phyloP scores from a whole-genome alignment of 2,888 invertebrate species.

The Callyntrura sp. region DNA sequence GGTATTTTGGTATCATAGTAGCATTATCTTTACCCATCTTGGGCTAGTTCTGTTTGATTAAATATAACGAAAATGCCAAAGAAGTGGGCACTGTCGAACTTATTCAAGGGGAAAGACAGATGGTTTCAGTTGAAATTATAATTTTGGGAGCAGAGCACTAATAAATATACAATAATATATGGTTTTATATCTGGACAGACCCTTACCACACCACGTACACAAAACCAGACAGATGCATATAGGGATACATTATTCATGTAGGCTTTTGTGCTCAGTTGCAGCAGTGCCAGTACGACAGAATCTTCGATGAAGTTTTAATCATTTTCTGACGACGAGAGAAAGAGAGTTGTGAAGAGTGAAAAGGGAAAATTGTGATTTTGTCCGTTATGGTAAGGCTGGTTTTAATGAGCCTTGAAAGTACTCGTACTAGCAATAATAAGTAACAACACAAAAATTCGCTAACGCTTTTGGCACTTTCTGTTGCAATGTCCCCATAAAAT shows the following conservation, averaged over 20 bases:
- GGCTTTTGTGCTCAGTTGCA: no score
- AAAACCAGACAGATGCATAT: no score
- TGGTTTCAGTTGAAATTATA: constrained; percentile 31
- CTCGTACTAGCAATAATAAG: constrained; percentile 6
- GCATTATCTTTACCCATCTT: no score
- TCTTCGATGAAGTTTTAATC: background rate
- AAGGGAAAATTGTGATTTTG: constrained; percentile 32
- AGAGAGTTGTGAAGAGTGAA: constrained; percentile 8
- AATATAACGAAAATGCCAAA: constrained; percentile 9
- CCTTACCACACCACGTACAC: background rate
- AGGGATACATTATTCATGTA: no score
- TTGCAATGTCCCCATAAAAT: constrained; percentile 34
- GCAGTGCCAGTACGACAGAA: background rate
- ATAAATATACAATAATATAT: background rate
- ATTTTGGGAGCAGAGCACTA: background rate
- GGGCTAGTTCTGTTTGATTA: background rate
- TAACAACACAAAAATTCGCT: background rate
- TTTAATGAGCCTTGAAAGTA: constrained; percentile 63
- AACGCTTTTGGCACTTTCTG: constrained; percentile 33
- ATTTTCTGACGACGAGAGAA: no score
- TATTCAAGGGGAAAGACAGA: constrained; percentile 24
- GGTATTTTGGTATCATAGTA: no score
- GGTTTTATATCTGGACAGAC: background rate
- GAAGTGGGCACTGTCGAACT: constrained; percentile 31
- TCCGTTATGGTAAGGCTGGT: constrained; percentile 38